Percentiles rank a stretch among this genome's conserved stretches.
Evolutionary conservation across 2,113 vertebrate species (phyloP).

Genomic region (Azemiops feae): DNA sequence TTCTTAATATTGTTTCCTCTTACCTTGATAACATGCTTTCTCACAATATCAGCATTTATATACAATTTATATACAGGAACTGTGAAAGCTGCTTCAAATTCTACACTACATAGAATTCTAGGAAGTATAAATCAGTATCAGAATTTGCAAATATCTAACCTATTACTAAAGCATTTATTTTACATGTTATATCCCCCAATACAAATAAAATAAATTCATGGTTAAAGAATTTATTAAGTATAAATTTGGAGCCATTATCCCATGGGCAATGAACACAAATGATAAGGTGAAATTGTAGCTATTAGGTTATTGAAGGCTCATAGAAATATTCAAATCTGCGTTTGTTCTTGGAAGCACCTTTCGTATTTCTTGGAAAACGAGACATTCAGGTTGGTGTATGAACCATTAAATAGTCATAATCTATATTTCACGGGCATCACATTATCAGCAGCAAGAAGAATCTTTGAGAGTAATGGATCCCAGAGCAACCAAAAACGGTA

Average conservation of each 20-base stretch:
- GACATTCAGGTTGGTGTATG: not conserved
- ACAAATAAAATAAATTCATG: not conserved
- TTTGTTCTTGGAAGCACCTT: conserved; percentile 4
- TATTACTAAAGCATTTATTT: not conserved
- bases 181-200: not conserved
- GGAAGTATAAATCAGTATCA: not conserved
- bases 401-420: conserved; percentile 21
- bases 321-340: conserved; percentile 14
- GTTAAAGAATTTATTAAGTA: not conserved
- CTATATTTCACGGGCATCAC: not conserved
- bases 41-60: not conserved
- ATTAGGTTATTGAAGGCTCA: not conserved
- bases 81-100: not conserved
- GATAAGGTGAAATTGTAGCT: conserved; percentile 24
- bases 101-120: not conserved
- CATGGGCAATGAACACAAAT: not conserved
- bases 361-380: not conserved
- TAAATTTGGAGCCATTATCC: not conserved
- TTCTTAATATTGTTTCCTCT: not conserved
- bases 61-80: not conserved
- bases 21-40: not conserved
- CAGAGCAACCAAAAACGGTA: conserved; percentile 9
- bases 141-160: not conserved
- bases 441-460: conserved; percentile 9
- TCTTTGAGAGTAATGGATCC: not conserved